phyloP scores from a whole-genome alignment of 2,797 vertebrate genomes.

The Aeoliscus strigatus region DNA sequence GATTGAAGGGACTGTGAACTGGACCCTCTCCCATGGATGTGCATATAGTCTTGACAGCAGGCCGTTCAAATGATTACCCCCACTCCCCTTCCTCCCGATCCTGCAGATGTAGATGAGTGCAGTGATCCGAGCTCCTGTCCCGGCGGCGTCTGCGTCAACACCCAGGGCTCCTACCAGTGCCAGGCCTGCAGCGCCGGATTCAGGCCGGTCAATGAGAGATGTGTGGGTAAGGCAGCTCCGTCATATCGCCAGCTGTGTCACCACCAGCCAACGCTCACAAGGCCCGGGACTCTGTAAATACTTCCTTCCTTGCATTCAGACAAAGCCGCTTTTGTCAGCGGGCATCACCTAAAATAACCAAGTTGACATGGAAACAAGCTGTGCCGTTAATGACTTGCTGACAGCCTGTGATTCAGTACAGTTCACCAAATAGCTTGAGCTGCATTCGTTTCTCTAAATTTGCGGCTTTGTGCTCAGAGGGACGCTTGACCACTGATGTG shows the following conservation, averaged over 20 bases:
- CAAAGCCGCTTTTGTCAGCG: constrained; percentile 33
- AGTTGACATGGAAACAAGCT: constrained; percentile 37
- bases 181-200: constrained; percentile 68
- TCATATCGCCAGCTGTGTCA: constrained; percentile 15
- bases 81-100: constrained; percentile 19
- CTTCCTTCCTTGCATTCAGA: constrained; percentile 50
- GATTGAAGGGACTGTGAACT: constrained; percentile 10
- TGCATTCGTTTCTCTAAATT: constrained; percentile 26
- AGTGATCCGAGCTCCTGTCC: constrained; percentile 66
- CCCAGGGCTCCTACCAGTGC: constrained; percentile 73
- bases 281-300: too few species aligned
- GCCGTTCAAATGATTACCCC: constrained; percentile 24
- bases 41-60: constrained; percentile 27
- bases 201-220: constrained; percentile 63
- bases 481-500: constrained; percentile 25
- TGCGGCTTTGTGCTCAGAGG: constrained; percentile 26
- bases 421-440: constrained; percentile 23
- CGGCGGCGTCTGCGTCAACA: constrained; percentile 70
- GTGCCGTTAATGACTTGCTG: constrained; percentile 41
- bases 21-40: constrained; percentile 7
- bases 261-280: constrained; percentile 5
- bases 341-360: constrained; percentile 40
- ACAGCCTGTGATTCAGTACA: constrained; percentile 50
- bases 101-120: constrained; percentile 77
- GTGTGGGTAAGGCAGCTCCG: constrained; percentile 69